phyloP scores from a whole-genome alignment of 1,140 invertebrate species.

The Hylyphantes graminicola region DNA sequence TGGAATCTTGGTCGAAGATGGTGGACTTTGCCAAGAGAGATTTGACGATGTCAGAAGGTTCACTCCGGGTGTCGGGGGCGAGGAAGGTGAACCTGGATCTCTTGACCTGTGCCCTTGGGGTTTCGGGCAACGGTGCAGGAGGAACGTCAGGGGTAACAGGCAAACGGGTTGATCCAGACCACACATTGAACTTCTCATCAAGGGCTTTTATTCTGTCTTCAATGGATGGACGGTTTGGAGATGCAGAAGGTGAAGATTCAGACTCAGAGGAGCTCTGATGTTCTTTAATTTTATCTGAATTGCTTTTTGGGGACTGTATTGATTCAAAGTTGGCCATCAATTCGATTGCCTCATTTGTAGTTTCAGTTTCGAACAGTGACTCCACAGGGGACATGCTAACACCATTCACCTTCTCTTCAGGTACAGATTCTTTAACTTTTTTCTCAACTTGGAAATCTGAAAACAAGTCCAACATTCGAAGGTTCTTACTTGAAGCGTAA shows the following conservation, averaged over 20 bases:
- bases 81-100: constrained; percentile 62
- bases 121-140: constrained; percentile 63
- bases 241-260: constrained; percentile 66
- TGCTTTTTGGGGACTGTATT: constrained; percentile 54
- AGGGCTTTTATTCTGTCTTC: constrained; percentile 89
- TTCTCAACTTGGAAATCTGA: constrained; percentile 46
- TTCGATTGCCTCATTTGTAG: constrained; percentile 21
- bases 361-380: constrained; percentile 37
- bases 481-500: constrained; percentile 47
- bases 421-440: constrained; percentile 29
- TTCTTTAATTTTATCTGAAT: constrained; percentile 43
- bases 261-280: constrained; percentile 66
- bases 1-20: constrained; percentile 95
- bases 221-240: constrained; percentile 70
- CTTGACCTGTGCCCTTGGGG: constrained; percentile 72
- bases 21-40: constrained; percentile 90
- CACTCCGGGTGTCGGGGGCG: constrained; percentile 57
- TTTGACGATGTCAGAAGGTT: constrained; percentile 94
- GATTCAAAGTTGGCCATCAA: constrained; percentile 24
- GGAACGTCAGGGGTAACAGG: constrained; percentile 58
- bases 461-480: constrained; percentile 25
- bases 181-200: constrained; percentile 92
- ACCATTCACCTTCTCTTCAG: constrained; percentile 45
- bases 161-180: constrained; percentile 72
- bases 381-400: constrained; percentile 28